A percentile compares a stretch with the other conserved stretches of the same genome.
These are phyloP conservation scores for Malacoraja senta DNA, from an alignment of 2,797 vertebrate genomes.

Conservation along the genomic window DNA sequence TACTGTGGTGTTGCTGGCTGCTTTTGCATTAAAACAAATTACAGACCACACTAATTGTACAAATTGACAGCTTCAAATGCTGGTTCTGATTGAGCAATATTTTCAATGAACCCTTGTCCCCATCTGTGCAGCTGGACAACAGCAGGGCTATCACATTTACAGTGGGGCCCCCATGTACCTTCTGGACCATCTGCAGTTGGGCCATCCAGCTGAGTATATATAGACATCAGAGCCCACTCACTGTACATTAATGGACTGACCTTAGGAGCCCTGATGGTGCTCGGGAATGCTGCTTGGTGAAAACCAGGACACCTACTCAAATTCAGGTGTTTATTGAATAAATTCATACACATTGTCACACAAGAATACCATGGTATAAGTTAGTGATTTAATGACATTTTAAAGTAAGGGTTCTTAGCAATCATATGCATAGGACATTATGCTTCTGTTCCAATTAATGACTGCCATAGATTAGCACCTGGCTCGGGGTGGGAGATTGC, in stretches of 20 bases:
- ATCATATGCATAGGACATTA: neutral
- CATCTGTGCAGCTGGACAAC: neutral
- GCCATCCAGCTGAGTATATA: too few relatives aligned
- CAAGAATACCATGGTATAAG: neutral
- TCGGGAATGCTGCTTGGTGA: neutral
- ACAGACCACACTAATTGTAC: neutral
- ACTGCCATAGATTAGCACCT: neutral
- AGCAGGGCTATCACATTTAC: neutral
- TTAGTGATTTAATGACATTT: neutral
- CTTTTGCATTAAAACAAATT: neutral
- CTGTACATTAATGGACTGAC: neutral
- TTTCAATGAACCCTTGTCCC: neutral
- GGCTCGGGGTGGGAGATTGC: neutral
- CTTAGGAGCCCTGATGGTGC: neutral
- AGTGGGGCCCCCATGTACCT: too few relatives aligned
- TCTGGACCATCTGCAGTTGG: neutral
- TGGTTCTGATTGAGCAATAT: neutral
- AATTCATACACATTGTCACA: neutral
- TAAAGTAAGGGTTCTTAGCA: neutral
- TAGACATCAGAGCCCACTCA: neutral
- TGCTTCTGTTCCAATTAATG: neutral
- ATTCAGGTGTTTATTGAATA: neutral
- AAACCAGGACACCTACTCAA: neutral
- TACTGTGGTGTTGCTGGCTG: neutral
- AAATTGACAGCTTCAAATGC: neutral